Conservation (phyloP, 2,888 invertebrate genomes). For the Bruchidius siliquastri region DNA sequence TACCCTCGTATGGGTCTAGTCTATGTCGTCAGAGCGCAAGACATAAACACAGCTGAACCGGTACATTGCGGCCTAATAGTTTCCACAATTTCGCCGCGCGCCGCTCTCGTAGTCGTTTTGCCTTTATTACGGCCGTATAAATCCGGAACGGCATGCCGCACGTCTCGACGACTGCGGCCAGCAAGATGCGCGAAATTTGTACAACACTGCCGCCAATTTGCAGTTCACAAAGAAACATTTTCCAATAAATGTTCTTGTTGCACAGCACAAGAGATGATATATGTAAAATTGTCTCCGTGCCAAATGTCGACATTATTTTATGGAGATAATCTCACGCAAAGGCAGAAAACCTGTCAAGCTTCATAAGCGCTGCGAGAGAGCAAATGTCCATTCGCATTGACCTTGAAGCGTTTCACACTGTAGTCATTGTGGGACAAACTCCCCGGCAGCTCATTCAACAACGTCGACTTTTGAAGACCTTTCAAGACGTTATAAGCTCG, state of each 20-base stretch:
- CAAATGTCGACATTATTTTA: too few relatives aligned
- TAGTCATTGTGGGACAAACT: too few relatives aligned
- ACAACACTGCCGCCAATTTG: neutral
- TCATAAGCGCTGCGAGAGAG: too few relatives aligned
- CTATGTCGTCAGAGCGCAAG: slow-evolving; percentile 21
- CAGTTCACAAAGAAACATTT: neutral
- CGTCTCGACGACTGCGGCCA: neutral
- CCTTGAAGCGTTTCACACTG: too few relatives aligned
- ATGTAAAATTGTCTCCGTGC: too few relatives aligned
- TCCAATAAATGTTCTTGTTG: neutral
- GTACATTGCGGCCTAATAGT: slow-evolving; percentile 28
- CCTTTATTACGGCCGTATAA: slow-evolving; percentile 23
- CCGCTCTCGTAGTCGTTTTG: slow-evolving; percentile 19
- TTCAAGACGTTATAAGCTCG: too few relatives aligned
- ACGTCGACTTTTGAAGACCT: too few relatives aligned
- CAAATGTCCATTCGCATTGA: too few relatives aligned
- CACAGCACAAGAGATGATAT: too few relatives aligned
- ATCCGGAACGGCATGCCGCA: slow-evolving; percentile 10
- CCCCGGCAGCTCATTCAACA: too few relatives aligned
- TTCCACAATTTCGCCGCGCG: slow-evolving; percentile 24
- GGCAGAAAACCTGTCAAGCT: too few relatives aligned
- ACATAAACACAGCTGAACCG: slow-evolving; percentile 29
- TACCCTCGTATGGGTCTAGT: neutral
- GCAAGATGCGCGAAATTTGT: neutral
- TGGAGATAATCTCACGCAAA: too few relatives aligned